Evolutionary conservation across 2,797 vertebrate species (phyloP), one percentile per base, ranked within the genome.

Genomic region (Oceanodroma leucorhoa): DNA sequence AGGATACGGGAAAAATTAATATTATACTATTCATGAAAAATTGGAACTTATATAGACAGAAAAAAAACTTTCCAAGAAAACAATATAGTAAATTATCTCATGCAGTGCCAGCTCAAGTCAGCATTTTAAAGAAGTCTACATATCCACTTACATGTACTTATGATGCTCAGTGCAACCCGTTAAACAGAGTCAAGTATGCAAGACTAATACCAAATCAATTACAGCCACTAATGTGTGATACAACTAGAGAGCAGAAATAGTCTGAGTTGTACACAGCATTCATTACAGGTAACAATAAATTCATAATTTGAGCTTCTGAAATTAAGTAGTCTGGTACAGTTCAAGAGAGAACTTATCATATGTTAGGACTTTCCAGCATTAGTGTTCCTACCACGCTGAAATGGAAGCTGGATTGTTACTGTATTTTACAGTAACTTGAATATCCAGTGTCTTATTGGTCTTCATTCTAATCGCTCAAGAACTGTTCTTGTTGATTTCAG

Each of bases 151-250:
- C 32, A 78, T 65, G 46, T 79, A 38, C 53, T 91, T 60, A 50
- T 7, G 43, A 40, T 53, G 36, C 36, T 90, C 76, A 43, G 60
- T 79, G 40, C 76, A 93, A 72, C 69, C 78, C 83, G 48, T 77
- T 81, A 90, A 94, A 82, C 60, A 90, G 95, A 94, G 81, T 87
- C 90, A 94, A 71, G 51, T 67, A 75, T 79, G 75, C 84, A 87
- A 88, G 51, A 91, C 69, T 83, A 96, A 95, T 69, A 62, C 53
- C 79, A 92, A 93, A 93, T 94, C 92, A 96, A 80, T 95, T 93
- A 75, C 36, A 92, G 72, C 8, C 54, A 62, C 67, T 91, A 51
- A 89, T 83, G 79, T 86, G 80, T 84, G 66, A 72, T 84, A 58
- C 45, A 80, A 41, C 19, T 65, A 34, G 21, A 86, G 41, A 93